Evolutionary conservation across 1,140 invertebrate genomes (phyloP), one percentile per base, ranked within the genome.

Genomic region (Magallana angulata): DNA sequence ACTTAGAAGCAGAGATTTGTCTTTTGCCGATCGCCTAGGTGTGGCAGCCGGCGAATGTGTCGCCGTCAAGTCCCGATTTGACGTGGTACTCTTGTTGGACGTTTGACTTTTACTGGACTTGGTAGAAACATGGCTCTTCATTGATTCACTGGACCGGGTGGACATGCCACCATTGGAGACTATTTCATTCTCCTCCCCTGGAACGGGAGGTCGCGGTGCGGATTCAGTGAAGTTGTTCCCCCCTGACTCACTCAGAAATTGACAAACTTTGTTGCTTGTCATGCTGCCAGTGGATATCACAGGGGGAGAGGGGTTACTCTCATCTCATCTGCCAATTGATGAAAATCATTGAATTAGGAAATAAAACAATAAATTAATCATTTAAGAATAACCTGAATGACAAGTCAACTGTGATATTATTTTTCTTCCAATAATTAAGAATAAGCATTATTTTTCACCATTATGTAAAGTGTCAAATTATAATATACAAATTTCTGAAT

Each of bases 171-270:
- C 92, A 91, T 93, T 93, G 12, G 91, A 93, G 68, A 92, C 91
- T 48, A 92, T 92, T 87, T 94, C 94, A 93, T 94, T 95, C 88
- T 95, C 94, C 88, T 95, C 94, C 30, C 94, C 94, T 18, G 92
- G 93, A 36, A 94, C 93, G 56, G 94, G 94, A 36, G 94, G 94
- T 14, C 94, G 91, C 12, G 92, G 92, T 62, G 93, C 92, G 30
- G 91, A 92, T 88, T 94, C 94, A 58, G 94, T 94, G 88, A 95
- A 95, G 76, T 93, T 94, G 83, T 91, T 93, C 12, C 94, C 94
- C 62, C 93, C 94, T 80, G 93, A 93, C 87, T 94, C 92, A 85
- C 90, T 92, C 81, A 94, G 92, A 90, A 93, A 94, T 86, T 92
- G 91, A 86, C 92, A 91, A 59, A 94, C 93, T 90, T 93, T 93